Percentiles rank a stretch among this genome's conserved stretches.
Conservation (phyloP, 2,888 invertebrate species). For the Zygothrica quintamaculata region DNA sequence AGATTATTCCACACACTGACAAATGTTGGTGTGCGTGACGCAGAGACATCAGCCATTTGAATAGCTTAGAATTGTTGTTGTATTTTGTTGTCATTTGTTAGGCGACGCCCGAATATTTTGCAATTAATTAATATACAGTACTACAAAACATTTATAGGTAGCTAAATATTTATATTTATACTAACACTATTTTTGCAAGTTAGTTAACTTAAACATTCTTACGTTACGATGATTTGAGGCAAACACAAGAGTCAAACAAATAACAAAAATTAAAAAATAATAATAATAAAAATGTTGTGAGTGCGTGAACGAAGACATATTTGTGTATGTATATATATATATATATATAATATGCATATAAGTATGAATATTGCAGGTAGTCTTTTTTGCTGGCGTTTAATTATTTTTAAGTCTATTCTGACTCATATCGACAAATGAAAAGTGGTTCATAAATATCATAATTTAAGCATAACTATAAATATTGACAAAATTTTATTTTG, state of each 20-base stretch:
- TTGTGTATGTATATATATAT: conserved; percentile 1
- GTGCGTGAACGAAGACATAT: conserved; percentile 17
- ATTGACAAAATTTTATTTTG: conserved; percentile 7
- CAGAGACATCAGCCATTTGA: conserved; percentile 25
- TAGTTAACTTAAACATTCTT: no score
- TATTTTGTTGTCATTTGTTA: conserved; percentile 28
- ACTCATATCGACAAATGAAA: conserved; percentile 27
- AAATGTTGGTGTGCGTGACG: conserved; percentile 30
- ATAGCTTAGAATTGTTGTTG: conserved; percentile 15
- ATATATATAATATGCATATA: conserved; percentile 1
- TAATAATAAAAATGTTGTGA: conserved; percentile 16
- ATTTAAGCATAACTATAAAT: not conserved
- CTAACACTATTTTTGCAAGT: no score
- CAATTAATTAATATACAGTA: conserved; percentile 3
- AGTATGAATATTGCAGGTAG: conserved; percentile 2
- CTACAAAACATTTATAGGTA: conserved; percentile 17
- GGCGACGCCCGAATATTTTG: conserved; percentile 44
- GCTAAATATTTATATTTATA: no score
- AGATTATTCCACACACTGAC: no score
- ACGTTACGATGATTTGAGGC: no score
- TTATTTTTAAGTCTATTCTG: conserved; percentile 23
- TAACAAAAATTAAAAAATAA: no score
- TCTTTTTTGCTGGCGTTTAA: not conserved
- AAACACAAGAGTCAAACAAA: conserved; percentile 21
- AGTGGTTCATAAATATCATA: not conserved